phyloP scores from a whole-genome alignment of 2,888 invertebrate species.

The Slavum lentiscoides region DNA sequence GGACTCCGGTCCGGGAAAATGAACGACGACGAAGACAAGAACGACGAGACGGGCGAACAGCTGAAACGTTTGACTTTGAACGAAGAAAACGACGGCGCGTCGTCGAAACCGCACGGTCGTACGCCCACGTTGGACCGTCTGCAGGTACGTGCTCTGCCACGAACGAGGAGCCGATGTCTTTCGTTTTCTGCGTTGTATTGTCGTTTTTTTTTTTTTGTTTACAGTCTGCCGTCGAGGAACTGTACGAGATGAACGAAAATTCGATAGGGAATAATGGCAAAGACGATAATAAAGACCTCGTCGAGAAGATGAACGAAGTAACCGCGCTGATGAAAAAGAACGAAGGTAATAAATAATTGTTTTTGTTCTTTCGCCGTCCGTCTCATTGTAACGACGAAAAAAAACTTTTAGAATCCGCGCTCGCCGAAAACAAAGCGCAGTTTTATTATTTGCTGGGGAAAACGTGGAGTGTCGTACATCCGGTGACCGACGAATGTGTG shows the following conservation, averaged over 20 bases:
- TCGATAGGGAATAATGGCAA: conserved; percentile 1
- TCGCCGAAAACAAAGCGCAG: conserved; percentile 62
- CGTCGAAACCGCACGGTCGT: background rate
- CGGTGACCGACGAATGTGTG: conserved; percentile 71
- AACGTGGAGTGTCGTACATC: conserved; percentile 73
- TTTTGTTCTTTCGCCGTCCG: background rate
- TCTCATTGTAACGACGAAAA: background rate
- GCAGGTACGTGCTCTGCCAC: conserved; percentile 27
- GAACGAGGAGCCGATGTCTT: background rate
- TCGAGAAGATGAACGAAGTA: conserved; percentile 17
- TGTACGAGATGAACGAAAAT: conserved; percentile 15
- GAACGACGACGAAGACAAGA: conserved; percentile 2
- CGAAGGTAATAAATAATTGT: conserved; percentile 22
- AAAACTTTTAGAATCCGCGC: conserved; percentile 30
- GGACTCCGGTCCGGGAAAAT: background rate
- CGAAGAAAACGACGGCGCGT: background rate
- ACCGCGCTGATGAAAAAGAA: conserved; percentile 27
- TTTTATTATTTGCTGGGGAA: conserved; percentile 75
- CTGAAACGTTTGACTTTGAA: background rate
- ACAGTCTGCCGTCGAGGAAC: conserved; percentile 15
- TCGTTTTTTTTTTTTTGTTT: background rate
- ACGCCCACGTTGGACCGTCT: conserved; percentile 41
- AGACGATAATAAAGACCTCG: background rate
- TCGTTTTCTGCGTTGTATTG: background rate
- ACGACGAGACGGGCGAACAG: background rate